A percentile compares a stretch with the other conserved stretches of the same genome.
phyloP scores from a whole-genome alignment of 37 sponge, comb jelly and placozoan species.

The Eunapius fragilis region DNA sequence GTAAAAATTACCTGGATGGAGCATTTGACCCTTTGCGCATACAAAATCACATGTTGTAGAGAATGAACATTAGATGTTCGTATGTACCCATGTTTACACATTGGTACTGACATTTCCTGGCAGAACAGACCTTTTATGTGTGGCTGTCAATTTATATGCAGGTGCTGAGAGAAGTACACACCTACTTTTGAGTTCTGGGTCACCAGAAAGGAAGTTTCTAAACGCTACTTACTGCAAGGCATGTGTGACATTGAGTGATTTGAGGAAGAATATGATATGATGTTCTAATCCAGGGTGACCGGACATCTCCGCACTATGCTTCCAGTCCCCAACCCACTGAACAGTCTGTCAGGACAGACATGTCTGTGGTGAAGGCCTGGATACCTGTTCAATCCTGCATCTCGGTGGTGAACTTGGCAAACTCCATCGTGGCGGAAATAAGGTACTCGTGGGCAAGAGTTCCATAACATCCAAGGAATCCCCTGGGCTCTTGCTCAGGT shows the following conservation, averaged over 20 bases:
- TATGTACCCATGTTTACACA: too few relatives aligned
- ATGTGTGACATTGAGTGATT: not conserved
- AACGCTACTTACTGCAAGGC: conserved; percentile 28
- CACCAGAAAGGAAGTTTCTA: conserved; percentile 16
- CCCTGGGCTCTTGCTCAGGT: too few relatives aligned
- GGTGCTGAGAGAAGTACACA: not conserved
- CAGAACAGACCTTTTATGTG: not conserved
- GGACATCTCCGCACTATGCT: conserved; percentile 30
- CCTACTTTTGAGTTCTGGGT: conserved; percentile 10
- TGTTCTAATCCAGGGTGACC: conserved; percentile 32
- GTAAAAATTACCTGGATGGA: not conserved
- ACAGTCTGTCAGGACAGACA: conserved; percentile 24
- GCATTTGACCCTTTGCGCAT: too few relatives aligned
- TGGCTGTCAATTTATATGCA: not conserved
- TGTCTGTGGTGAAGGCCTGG: conserved; percentile 33
- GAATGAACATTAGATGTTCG: too few relatives aligned
- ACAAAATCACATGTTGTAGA: too few relatives aligned
- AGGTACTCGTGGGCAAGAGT: conserved; percentile 16
- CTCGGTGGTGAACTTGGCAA: conserved; percentile 26
- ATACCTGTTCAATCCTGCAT: conserved; percentile 32
- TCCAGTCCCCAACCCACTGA: conserved; percentile 23
- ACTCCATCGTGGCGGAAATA: conserved; percentile 9
- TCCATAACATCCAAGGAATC: not conserved
- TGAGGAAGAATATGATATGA: not conserved
- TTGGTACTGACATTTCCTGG: too few relatives aligned